Evolutionary conservation across 64 coral and sea anemone genomes (phyloP), one percentile per base, ranked within the genome.

Genomic region (Astreopora myriophthalma): DNA sequence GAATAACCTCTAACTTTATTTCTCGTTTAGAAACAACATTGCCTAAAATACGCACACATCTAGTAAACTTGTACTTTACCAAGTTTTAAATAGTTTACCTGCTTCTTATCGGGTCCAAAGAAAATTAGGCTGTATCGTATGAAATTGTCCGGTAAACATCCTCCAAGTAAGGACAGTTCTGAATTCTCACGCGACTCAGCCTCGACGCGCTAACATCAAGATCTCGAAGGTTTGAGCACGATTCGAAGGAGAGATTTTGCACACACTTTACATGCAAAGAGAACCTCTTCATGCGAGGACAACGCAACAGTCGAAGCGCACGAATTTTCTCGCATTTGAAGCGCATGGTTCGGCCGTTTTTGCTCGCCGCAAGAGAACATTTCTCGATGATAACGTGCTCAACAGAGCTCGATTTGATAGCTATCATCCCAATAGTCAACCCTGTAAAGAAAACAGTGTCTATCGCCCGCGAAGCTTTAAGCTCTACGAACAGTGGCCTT

Each of bases 281-380:
- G 20, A 90, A 81, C n/a, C 32, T 80, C 25, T 71, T 90, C 74
- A 90, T 80, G 33, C 76, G 33, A 80, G 74, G 31, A 29, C 88
- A 90, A 8, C 34, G 40, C 30, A 90, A 51, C 20, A 90, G 38
- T 8, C 88, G 38, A 24, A 90, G 32, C 19, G 75, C 88, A 29
- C 66, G 34, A 69, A 90, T 40, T 34, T 79, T 16, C 4, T 70
- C 40, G 32, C 88, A 90, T 22, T 81, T 79, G 23, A 90, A 79
- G 14, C 67, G 76, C 88, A 90, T 80, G 14, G 64, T 69, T 25
- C 88, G 48, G 2, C 52, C 17, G 16, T 75, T 74, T 24, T 81
- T 57, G 13, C 38, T 51, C 11, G 31, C 31, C 12, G 34, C 28
- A 12, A 90, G 35, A 35, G 51, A 81, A 37, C 88, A 90, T 22